Conservation (phyloP, 1,140 invertebrate species). For the Thrips palmi region DNA sequence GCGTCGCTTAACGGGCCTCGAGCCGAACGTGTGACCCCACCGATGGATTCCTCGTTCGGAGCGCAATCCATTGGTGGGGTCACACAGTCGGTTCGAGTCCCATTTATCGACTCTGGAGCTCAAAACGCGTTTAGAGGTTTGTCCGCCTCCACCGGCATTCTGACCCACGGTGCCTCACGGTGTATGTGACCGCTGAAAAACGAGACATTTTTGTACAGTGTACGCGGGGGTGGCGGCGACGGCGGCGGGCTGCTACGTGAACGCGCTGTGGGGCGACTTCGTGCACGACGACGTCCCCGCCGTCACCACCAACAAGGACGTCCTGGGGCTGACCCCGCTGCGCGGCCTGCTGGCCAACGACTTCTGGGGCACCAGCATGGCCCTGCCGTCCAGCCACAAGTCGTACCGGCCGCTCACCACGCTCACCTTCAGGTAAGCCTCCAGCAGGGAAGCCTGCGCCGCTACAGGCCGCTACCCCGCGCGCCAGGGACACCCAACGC, state of each 20-base stretch:
- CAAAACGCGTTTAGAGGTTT: too few relatives aligned
- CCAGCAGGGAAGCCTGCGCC: conserved; percentile 5
- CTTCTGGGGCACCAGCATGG: conserved; percentile 84
- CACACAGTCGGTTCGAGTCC: too few relatives aligned
- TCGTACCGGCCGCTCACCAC: conserved; percentile 68
- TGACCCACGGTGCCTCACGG: too few relatives aligned
- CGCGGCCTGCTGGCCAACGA: conserved; percentile 58
- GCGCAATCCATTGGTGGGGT: too few relatives aligned
- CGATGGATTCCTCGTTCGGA: too few relatives aligned
- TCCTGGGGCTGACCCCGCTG: conserved; percentile 45
- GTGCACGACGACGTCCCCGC: conserved; percentile 85
- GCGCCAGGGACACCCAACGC: too few relatives aligned
- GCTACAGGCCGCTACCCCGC: too few relatives aligned
- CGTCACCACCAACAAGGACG: conserved; percentile 66
- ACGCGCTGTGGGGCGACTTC: conserved; percentile 65
- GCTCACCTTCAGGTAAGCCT: conserved; percentile 59
- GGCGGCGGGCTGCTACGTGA: conserved; percentile 52
- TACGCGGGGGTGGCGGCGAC: conserved; percentile 43
- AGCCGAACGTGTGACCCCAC: too few relatives aligned
- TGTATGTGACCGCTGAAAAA: too few relatives aligned
- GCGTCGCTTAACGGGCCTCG: too few relatives aligned
- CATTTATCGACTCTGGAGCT: too few relatives aligned
- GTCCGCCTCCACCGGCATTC: too few relatives aligned
- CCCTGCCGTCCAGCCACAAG: conserved; percentile 62
- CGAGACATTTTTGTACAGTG: background rate